Evolutionary conservation across 2,888 invertebrate species (phyloP).

Genomic region (Drosophila austrosaltans): DNA sequence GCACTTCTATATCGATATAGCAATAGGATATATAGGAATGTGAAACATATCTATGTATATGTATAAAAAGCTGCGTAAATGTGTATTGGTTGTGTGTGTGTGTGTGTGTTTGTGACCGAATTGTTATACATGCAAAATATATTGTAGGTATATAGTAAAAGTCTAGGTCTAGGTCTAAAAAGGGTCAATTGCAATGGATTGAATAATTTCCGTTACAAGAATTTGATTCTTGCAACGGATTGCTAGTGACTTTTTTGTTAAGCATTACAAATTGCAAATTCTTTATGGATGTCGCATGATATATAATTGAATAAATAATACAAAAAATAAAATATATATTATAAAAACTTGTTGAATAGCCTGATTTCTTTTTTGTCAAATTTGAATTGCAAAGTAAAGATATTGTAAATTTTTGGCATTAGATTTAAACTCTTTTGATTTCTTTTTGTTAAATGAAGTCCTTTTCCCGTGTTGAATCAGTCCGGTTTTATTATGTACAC

Average conservation of each 20-base stretch:
- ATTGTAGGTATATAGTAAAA: conserved; percentile 10
- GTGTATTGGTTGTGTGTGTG: no score
- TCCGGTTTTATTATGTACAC: conserved; percentile 3
- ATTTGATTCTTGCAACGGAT: conserved; percentile 25
- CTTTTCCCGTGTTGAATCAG: not conserved
- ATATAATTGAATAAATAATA: conserved; percentile 59
- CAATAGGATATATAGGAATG: not conserved
- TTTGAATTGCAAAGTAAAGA: conserved; percentile 55
- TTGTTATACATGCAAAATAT: conserved; percentile 46
- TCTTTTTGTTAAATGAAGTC: not conserved
- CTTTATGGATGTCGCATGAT: conserved; percentile 81
- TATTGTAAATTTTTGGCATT: conserved; percentile 15
- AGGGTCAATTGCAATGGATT: conserved; percentile 21
- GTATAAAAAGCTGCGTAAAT: conserved; percentile 38
- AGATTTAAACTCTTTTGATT: not conserved
- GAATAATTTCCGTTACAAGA: conserved; percentile 26
- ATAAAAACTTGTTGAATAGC: conserved; percentile 60
- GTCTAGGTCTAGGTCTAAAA: conserved; percentile 13
- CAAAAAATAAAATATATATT: conserved; percentile 39
- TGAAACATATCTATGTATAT: conserved; percentile 5
- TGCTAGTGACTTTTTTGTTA: conserved; percentile 34
- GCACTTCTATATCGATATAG: conserved; percentile 26
- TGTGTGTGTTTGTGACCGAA: conserved; percentile 6
- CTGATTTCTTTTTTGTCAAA: conserved; percentile 54
- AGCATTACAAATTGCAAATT: conserved; percentile 62